Percentiles rank a stretch among this genome's conserved stretches.
Evolutionary conservation across 2,888 invertebrate species (phyloP).

Genomic region (Sipunculus nudus): DNA sequence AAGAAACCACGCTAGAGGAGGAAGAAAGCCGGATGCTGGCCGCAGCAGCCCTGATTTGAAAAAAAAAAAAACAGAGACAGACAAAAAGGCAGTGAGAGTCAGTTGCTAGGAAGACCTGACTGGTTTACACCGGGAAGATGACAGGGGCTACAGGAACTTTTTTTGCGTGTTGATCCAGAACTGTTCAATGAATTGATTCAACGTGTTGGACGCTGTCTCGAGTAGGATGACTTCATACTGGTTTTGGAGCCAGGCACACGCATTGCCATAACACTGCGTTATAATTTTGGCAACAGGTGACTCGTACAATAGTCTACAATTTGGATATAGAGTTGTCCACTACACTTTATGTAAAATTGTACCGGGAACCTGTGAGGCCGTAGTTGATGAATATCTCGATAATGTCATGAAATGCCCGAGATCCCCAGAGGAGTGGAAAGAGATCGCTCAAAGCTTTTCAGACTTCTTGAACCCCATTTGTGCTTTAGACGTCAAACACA

Average conservation of each 20-base stretch:
- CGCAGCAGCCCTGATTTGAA: neutral
- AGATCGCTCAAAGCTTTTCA: neutral
- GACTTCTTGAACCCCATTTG: neutral
- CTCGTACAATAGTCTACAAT: neutral
- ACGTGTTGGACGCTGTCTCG: neutral
- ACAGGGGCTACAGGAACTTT: neutral
- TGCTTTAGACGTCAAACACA: neutral
- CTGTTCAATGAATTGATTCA: neutral
- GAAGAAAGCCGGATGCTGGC: neutral
- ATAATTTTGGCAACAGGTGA: neutral
- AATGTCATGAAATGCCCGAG: neutral
- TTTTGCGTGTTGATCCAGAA: neutral
- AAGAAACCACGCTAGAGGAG: no score
- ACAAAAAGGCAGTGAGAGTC: no score
- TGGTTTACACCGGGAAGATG: neutral
- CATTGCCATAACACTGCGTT: neutral
- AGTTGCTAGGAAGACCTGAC: neutral
- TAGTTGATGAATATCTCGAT: neutral
- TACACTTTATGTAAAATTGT: neutral
- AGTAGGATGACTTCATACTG: neutral
- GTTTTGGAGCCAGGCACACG: neutral
- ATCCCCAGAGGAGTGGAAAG: neutral
- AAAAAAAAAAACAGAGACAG: neutral
- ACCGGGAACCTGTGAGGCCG: neutral
- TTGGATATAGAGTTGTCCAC: neutral